Base-by-base conservation (phyloP, 2,113 vertebrate genomes). In the Gavialis gangeticus region DNA sequence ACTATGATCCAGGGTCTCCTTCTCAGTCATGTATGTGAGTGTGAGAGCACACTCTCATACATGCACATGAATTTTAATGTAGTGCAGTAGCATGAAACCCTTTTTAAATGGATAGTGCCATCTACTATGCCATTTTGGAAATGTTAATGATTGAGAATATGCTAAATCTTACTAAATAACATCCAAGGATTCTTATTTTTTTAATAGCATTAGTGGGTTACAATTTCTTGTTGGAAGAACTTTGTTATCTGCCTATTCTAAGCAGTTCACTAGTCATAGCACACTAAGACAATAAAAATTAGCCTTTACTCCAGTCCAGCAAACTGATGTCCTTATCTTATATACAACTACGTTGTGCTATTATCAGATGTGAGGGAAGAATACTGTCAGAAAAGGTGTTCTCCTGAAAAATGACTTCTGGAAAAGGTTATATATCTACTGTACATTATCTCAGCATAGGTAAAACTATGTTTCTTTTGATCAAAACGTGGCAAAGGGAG, bases 401-500 rank as follows among this genome's bases (percentile, higher is more conserved):
- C 67, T 92, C 64, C 46, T 85, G 19, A 69, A 94, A 92, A 90
- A 85, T 78, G 5, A 56, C 19, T 93, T 97, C 88, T 25, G 16
- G 95, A 83, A 92, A 93, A 91, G 66, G 87, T 95, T 93, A 88
- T 77, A 10, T 63, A 66, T 85, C 54, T 78, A 24, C 19, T 69
- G 3, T 64, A 62, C 77, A 82, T 93, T 94, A 91, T 79, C 76
- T 87, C 63, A 81, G 24, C 57, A 79, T 64, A 96, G 91, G 92
- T 56, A 95, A 91, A 96, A 83, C 13, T 17, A 75, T 94, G 92
- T 85, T 97, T 76, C 75, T 94, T 97, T 97, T 91, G 80, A 97
- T 96, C 85, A 96, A 96, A 97, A 94, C 76, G 86, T n/a, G 79
- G 93, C 92, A 95, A 95, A 93, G 60, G 27, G 30, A 92, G 91